These are phyloP conservation scores for Macrotus californicus DNA, from an alignment of 2,113 vertebrate species.

Conservation along the genomic window DNA sequence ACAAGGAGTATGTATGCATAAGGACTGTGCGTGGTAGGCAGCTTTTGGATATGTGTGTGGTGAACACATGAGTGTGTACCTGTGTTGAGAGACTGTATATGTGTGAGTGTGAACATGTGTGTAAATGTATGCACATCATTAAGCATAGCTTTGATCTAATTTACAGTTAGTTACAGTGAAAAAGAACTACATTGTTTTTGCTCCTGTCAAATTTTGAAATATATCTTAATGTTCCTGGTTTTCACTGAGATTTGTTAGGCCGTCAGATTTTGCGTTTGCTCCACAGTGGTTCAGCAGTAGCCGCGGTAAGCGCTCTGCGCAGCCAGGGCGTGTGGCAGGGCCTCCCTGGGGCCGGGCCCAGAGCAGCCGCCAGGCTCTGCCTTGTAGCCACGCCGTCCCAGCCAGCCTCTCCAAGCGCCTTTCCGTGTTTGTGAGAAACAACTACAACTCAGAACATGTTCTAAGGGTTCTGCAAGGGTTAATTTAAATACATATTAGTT, in stretches of 20 bases:
- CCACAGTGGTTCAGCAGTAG: not conserved
- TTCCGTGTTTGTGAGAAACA: not conserved
- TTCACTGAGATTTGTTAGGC: conserved; percentile 1
- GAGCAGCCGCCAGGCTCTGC: not conserved
- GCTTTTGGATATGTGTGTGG: not conserved
- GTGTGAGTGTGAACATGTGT: not conserved
- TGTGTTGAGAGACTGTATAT: not conserved
- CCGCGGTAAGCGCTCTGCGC: not conserved
- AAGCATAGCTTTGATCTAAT: not conserved
- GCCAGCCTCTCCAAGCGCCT: not conserved
- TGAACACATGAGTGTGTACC: not conserved
- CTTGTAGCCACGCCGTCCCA: not conserved
- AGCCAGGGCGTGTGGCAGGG: not conserved
- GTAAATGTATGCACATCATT: not conserved
- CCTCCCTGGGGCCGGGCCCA: not conserved
- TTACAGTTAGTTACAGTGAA: not conserved
- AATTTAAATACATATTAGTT: not conserved
- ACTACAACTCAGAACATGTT: not conserved
- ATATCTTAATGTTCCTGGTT: not conserved
- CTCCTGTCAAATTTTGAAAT: not conserved
- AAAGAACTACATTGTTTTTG: not conserved
- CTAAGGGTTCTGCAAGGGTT: not conserved
- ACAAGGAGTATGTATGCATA: not conserved
- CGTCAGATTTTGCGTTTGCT: not conserved
- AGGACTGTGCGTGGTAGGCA: not conserved